These are phyloP conservation scores for Aulostomus chinensis DNA, from an alignment of 2,797 vertebrate genomes.

Conservation along the genomic window DNA sequence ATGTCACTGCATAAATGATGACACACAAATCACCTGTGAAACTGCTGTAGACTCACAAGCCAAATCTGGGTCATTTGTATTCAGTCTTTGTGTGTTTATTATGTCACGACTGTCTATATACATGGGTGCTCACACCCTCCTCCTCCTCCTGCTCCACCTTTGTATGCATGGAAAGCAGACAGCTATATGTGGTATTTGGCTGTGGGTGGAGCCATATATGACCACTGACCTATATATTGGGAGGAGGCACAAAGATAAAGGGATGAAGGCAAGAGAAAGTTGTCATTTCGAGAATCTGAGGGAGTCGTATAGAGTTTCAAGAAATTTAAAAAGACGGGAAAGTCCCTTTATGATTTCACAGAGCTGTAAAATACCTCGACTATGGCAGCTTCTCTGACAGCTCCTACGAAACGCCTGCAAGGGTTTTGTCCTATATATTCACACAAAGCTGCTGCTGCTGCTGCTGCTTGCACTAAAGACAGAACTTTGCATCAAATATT, in stretches of 20 bases:
- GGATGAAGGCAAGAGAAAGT: conserved; percentile 29
- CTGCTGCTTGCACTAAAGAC: conserved; percentile 55
- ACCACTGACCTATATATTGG: conserved; percentile 74
- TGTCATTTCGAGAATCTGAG: conserved; percentile 32
- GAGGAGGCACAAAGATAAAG: conserved; percentile 37
- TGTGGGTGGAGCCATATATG: conserved; percentile 53
- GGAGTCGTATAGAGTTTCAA: neutral
- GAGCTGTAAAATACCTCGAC: conserved; percentile 49
- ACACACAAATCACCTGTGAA: conserved; percentile 54
- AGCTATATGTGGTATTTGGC: conserved; percentile 44
- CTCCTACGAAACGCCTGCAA: conserved; percentile 47
- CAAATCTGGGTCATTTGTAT: conserved; percentile 60
- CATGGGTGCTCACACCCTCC: conserved; percentile 4
- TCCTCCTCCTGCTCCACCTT: conserved; percentile 14
- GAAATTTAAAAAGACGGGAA: conserved; percentile 15
- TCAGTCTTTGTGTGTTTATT: conserved; percentile 29
- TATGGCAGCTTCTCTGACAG: conserved; percentile 49
- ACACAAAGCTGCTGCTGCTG: conserved; percentile 59
- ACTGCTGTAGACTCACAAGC: conserved; percentile 28
- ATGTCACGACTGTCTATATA: conserved; percentile 12
- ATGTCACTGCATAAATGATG: conserved; percentile 51
- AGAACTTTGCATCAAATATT: conserved; percentile 78
- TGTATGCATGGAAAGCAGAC: conserved; percentile 36
- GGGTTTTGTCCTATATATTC: conserved; percentile 72
- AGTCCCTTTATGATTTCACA: conserved; percentile 48